phyloP scores from a whole-genome alignment of 2,113 vertebrate genomes.

The Nycticryphes semicollaris region DNA sequence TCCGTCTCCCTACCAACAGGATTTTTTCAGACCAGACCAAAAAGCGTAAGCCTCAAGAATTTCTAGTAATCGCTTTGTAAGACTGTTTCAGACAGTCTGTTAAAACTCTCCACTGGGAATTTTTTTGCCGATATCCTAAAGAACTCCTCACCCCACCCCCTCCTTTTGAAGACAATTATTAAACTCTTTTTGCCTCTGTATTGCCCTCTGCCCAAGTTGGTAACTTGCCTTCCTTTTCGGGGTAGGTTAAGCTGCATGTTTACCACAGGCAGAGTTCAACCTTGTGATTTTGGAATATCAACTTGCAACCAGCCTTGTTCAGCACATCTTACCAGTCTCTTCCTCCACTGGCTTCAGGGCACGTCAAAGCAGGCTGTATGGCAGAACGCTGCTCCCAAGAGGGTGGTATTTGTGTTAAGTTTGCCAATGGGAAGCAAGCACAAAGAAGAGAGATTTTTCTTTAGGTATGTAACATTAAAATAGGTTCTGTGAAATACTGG shows the following conservation, averaged over 20 bases:
- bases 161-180: background rate
- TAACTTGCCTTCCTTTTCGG: background rate
- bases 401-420: background rate
- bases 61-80: background rate
- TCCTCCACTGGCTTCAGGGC: background rate
- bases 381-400: background rate
- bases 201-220: background rate
- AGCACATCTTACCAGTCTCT: background rate
- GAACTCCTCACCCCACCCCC: rapidly evolving
- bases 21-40: background rate
- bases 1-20: background rate
- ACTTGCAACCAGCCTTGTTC: background rate
- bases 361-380: background rate
- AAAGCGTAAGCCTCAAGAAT: background rate
- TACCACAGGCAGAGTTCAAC: background rate
- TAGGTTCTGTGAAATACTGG: background rate
- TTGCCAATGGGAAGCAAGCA: background rate
- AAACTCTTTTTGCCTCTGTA: background rate
- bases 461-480: background rate
- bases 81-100: background rate
- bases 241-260: background rate
- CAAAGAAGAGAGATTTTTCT: background rate
- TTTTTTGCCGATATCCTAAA: background rate
- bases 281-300: background rate
- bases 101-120: background rate